These are phyloP conservation scores for Peromyscus attwateri DNA, from an alignment of 2,797 vertebrate species.

Conservation along the genomic window DNA sequence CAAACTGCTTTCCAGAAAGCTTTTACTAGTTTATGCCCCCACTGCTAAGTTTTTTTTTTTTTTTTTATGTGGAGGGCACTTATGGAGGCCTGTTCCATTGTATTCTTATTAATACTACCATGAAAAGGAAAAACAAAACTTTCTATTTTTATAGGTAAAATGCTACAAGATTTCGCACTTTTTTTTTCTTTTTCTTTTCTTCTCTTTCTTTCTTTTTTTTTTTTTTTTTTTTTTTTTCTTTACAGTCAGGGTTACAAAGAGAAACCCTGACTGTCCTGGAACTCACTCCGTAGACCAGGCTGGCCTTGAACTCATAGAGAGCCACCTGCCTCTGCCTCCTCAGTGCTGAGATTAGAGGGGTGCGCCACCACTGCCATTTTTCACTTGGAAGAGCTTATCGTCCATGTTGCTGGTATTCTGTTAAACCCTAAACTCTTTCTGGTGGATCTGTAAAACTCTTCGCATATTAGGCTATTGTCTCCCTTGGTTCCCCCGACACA, in stretches of 20 bases:
- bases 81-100: neutral
- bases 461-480: neutral
- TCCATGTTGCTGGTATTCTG: neutral
- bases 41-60: neutral
- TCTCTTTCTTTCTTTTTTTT: neutral
- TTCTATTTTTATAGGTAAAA: slow-evolving; percentile 58
- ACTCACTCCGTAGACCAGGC: neutral
- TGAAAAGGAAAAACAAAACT: neutral
- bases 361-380: neutral
- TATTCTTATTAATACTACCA: neutral
- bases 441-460: slow-evolving; percentile 22
- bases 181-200: neutral
- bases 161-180: slow-evolving; percentile 2
- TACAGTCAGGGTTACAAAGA: neutral
- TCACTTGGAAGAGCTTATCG: slow-evolving; percentile 27
- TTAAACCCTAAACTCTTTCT: slow-evolving; percentile 21
- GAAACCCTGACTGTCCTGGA: neutral
- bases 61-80: neutral
- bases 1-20: slow-evolving; percentile 31
- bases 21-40: neutral
- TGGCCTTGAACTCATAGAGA: neutral
- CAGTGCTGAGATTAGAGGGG: neutral
- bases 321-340: neutral
- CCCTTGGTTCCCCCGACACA: neutral
- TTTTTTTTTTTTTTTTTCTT: neutral